These are phyloP conservation scores for Agrilus mali DNA, from an alignment of 2,888 invertebrate species.

Conservation along the genomic window DNA sequence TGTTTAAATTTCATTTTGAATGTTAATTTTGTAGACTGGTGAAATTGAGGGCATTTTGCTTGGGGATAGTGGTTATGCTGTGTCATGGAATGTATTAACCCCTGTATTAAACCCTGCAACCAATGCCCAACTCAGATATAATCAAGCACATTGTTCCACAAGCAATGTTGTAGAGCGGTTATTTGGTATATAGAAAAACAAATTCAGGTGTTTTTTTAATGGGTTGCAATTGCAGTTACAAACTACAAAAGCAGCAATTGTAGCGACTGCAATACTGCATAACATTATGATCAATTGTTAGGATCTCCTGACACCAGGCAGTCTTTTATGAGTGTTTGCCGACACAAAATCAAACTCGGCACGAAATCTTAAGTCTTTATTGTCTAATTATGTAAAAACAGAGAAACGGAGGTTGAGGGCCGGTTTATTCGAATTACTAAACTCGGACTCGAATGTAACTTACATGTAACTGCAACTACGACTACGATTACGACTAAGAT, in stretches of 20 bases:
- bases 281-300: constrained; percentile 3
- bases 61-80: constrained; percentile 18
- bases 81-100: constrained; percentile 14
- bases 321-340: no score
- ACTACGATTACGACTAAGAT: no score
- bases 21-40: no score
- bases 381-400: no score
- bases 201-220: constrained; percentile 8
- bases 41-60: constrained; percentile 12
- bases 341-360: no score
- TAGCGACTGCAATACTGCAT: constrained; percentile 6
- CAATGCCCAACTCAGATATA: constrained; percentile 13
- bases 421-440: no score
- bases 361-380: no score
- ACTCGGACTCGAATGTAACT: no score
- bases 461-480: no score
- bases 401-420: no score
- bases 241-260: constrained; percentile 5
- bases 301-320: no score
- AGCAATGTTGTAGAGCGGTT: constrained; percentile 15
- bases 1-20: neutral
- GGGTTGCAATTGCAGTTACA: constrained; percentile 4
- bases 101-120: constrained; percentile 15
- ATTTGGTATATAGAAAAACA: constrained; percentile 12
- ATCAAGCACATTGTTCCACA: constrained; percentile 16